These are phyloP conservation scores for Lycaena phlaeas DNA, from an alignment of 2,888 invertebrate genomes.

Conservation along the genomic window DNA sequence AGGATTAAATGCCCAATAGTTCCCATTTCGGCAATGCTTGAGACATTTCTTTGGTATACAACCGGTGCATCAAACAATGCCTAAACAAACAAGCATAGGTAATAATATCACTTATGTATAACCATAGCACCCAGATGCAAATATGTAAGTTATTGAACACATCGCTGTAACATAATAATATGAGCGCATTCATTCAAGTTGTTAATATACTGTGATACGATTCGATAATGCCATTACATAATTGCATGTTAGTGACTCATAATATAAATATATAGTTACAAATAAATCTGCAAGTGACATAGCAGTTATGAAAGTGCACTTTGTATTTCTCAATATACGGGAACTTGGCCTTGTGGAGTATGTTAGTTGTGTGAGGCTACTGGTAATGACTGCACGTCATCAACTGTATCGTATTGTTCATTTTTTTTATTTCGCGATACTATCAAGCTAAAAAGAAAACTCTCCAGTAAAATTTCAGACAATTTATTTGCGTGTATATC, in stretches of 20 bases:
- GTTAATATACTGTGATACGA: conserved; percentile 61
- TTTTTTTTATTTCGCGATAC: conserved; percentile 34
- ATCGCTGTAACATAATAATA: conserved; percentile 44
- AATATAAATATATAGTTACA: conserved; percentile 72
- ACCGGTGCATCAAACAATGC: conserved; percentile 43
- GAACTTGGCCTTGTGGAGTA: conserved; percentile 74
- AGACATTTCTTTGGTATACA: conserved; percentile 18
- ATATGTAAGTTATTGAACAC: conserved; percentile 67
- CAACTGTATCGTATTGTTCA: conserved; percentile 60
- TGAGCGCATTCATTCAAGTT: conserved; percentile 59
- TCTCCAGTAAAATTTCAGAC: conserved; percentile 53
- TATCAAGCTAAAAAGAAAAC: conserved; percentile 54
- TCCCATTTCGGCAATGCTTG: conserved; percentile 61
- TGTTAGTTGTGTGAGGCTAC: conserved; percentile 71
- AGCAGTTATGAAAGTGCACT: conserved; percentile 71
- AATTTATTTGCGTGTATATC: conserved; percentile 66
- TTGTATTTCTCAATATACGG: conserved; percentile 60
- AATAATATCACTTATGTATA: conserved; percentile 68
- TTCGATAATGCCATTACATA: conserved; percentile 64
- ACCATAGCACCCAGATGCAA: conserved; percentile 73
- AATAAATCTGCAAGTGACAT: conserved; percentile 66
- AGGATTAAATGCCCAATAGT: conserved; percentile 75
- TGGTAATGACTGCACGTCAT: conserved; percentile 65
- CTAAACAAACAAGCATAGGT: conserved; percentile 61
- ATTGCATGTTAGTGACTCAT: conserved; percentile 74